Evolutionary conservation across 2,797 vertebrate species (phyloP).

Genomic region (Trichosurus vulpecula): DNA sequence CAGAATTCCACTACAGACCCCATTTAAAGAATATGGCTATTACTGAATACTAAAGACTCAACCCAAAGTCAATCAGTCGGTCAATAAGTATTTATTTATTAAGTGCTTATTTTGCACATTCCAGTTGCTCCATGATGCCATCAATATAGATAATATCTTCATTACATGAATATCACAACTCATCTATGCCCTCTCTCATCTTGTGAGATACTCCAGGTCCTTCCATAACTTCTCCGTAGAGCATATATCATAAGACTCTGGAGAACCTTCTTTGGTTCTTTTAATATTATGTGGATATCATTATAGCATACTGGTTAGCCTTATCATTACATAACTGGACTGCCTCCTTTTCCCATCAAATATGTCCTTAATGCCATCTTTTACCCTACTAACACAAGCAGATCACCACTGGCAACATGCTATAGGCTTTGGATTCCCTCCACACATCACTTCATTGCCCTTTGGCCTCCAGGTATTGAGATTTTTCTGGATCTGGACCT

Average conservation of each 20-base stretch:
- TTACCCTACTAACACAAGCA: background rate
- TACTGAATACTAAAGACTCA: background rate
- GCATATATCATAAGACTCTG: background rate
- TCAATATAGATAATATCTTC: background rate
- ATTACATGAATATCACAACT: background rate
- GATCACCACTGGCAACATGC: background rate
- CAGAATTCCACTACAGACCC: background rate
- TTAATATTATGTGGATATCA: background rate
- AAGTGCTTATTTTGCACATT: background rate
- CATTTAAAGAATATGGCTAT: background rate
- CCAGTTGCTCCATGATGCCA: background rate
- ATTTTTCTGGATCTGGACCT: background rate
- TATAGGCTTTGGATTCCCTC: background rate
- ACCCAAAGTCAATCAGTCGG: background rate
- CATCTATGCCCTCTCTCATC: background rate
- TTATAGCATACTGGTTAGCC: background rate
- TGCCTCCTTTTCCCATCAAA: background rate
- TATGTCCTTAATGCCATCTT: background rate
- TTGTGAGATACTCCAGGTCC: background rate
- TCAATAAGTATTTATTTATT: background rate
- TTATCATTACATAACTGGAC: background rate
- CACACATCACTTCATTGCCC: background rate
- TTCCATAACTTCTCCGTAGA: background rate
- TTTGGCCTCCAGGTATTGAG: background rate
- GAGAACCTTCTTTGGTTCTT: background rate